Percentiles rank a stretch among this genome's conserved stretches.
Evolutionary conservation across 2,797 vertebrate genomes (phyloP).

Genomic region (Hozukius guyotensis): DNA sequence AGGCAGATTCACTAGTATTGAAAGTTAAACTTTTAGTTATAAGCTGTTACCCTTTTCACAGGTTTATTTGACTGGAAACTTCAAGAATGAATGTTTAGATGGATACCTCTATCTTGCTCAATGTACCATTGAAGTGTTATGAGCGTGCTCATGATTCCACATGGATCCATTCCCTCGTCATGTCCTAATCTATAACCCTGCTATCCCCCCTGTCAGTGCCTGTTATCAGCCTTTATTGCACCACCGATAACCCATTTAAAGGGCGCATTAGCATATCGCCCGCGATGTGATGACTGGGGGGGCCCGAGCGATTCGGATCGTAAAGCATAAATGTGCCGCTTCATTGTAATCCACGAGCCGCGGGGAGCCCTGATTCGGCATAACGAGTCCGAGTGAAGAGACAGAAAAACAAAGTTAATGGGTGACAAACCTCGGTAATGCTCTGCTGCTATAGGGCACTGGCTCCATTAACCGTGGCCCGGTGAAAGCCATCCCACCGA

Average conservation of each 20-base stretch:
- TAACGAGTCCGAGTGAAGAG: conserved; percentile 23
- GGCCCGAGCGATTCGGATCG: conserved; percentile 16
- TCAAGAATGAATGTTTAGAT: neutral
- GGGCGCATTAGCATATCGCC: conserved; percentile 65
- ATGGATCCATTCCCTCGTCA: conserved; percentile 21
- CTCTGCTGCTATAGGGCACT: conserved; percentile 32
- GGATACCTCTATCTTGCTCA: neutral
- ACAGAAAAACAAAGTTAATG: conserved; percentile 64
- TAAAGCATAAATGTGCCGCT: conserved; percentile 58
- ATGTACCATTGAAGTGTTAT: conserved; percentile 14
- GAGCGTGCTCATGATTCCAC: conserved; percentile 23
- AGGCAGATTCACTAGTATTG: neutral
- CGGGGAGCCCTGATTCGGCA: conserved; percentile 11
- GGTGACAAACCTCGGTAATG: conserved; percentile 41
- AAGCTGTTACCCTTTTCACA: neutral
- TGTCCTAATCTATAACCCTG: conserved; percentile 38
- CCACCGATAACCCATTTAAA: conserved; percentile 58
- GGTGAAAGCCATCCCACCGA: conserved; percentile 22
- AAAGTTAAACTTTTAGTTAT: neutral
- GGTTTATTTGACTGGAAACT: neutral
- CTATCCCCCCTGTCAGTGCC: conserved; percentile 19
- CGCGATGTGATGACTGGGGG: conserved; percentile 24
- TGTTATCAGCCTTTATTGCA: conserved; percentile 60
- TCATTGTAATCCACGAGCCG: conserved; percentile 36
- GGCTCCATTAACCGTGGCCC: conserved; percentile 42